Base-by-base conservation (phyloP, 2,113 vertebrate genomes). In the Falcunculus frontatus region DNA sequence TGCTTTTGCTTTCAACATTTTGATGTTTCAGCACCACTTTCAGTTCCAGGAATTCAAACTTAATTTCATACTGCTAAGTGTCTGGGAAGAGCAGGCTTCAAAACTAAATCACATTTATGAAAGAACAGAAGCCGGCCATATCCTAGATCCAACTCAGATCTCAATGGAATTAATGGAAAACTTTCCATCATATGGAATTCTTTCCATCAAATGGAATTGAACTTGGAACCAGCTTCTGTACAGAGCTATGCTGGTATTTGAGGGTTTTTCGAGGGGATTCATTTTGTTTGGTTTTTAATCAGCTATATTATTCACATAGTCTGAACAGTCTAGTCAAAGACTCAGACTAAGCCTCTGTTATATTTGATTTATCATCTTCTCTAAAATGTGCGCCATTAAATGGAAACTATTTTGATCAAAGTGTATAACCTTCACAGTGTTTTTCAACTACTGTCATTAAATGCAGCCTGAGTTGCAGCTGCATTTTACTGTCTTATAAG, bases 361-460 rank as follows among this genome's bases (percentile, higher is more conserved):
- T 21, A 76, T 50, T 35, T 72, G 47, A 86, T 87, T 90, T 80
- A 84, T 44, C 70, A 59, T 79, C 86, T 75, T 78, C 46, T 84
- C 39, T 13, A 53, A 87, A 79, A 78, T 10, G 29, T 50, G 21
- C 49, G n/a, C 50, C 37, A 80, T 63, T 84, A 95, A 80, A 89
- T 73, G 50, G 88, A 96, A 94, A 78, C 49, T 59, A 47, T 93
- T 92, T 84, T 84, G 37, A 63, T 81, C 78, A 75, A 80, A 69
- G 30, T 14, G 9, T 30, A 73, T 35, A 75, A 87, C 35, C 49
- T 84, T 84, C 14, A 74, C 9, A 65, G 70, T 10, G 44, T 30
- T 88, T 92, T 93, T 94, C 80, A 89, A 85, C 26, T 62, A 33
- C 81, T 91, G 21, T 76, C 92, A 72, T 94, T 96, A 97, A 96